Conservation (phyloP, 2,113 vertebrate genomes). For the Tor tambroides region DNA sequence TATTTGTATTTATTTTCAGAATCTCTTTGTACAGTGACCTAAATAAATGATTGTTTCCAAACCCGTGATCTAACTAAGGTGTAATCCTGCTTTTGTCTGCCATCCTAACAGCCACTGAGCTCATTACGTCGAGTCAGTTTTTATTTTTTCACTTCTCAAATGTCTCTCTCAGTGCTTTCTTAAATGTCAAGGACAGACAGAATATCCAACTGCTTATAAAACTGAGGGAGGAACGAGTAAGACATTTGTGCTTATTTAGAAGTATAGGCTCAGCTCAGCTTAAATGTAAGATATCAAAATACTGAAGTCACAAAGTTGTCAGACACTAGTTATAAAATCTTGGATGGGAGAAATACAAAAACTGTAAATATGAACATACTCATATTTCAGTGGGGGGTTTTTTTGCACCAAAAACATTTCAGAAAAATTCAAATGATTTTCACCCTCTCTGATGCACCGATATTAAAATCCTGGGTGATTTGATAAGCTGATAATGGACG, state of each 20-base stretch:
- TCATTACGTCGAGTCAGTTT: neutral
- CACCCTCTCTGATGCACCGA: neutral
- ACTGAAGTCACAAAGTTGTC: neutral
- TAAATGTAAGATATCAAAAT: neutral
- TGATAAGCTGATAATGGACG: too few species aligned
- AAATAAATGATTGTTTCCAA: conserved; percentile 47
- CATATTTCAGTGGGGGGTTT: neutral
- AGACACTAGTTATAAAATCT: neutral
- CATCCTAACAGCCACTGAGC: conserved; percentile 21
- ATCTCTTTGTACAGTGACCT: conserved; percentile 30
- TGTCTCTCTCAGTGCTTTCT: neutral
- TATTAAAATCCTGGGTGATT: neutral
- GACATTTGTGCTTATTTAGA: conserved; percentile 10
- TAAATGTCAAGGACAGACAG: conserved; percentile 38
- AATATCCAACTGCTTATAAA: conserved; percentile 21
- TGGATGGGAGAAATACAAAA: neutral
- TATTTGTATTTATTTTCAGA: conserved; percentile 5
- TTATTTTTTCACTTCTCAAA: neutral
- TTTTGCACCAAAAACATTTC: neutral
- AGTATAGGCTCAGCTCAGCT: neutral
- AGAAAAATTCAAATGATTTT: neutral
- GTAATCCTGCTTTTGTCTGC: conserved; percentile 41
- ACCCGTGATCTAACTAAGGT: conserved; percentile 39
- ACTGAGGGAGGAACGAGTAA: too few species aligned
- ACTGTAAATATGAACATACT: neutral